phyloP scores from a whole-genome alignment of 2,888 invertebrate species.

The Hyppa rectilinea region DNA sequence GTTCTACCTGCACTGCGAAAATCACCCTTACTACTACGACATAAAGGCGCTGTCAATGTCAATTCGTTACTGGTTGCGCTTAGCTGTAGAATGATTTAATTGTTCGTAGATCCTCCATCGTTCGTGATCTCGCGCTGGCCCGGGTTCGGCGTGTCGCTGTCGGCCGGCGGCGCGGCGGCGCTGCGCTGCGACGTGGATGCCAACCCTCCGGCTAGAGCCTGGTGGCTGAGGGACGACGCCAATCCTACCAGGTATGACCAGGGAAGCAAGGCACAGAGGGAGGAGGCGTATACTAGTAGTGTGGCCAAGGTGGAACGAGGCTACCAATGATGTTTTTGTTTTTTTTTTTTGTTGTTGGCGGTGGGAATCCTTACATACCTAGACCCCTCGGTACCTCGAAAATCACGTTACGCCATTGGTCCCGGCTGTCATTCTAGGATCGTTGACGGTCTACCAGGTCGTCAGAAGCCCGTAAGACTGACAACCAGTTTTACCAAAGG shows the following conservation, averaged over 20 bases:
- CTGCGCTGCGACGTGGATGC: conserved; percentile 98
- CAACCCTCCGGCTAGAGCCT: conserved; percentile 96
- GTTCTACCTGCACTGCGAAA: not conserved
- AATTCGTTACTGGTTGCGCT: not conserved
- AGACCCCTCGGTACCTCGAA: no score
- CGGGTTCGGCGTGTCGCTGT: conserved; percentile 97
- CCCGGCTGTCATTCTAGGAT: no score
- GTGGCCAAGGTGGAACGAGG: not conserved
- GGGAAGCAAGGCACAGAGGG: not conserved
- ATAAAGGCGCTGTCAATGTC: no score
- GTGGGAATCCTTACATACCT: no score
- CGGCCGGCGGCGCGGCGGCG: conserved; percentile 97
- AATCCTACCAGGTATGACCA: conserved; percentile 86
- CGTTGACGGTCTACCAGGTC: no score
- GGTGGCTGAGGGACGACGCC: conserved; percentile 94
- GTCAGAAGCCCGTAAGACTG: no score
- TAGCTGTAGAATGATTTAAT: not conserved
- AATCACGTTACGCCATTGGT: no score
- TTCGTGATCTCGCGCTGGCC: conserved; percentile 98
- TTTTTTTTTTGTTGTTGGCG: no score
- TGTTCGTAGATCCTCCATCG: conserved; percentile 95
- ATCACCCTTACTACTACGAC: not conserved
- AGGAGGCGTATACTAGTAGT: no score
- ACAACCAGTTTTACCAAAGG: no score
- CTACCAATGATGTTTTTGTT: not conserved